phyloP scores from a whole-genome alignment of 2,113 vertebrate genomes.

The Rhinopomastus cyanomelas region DNA sequence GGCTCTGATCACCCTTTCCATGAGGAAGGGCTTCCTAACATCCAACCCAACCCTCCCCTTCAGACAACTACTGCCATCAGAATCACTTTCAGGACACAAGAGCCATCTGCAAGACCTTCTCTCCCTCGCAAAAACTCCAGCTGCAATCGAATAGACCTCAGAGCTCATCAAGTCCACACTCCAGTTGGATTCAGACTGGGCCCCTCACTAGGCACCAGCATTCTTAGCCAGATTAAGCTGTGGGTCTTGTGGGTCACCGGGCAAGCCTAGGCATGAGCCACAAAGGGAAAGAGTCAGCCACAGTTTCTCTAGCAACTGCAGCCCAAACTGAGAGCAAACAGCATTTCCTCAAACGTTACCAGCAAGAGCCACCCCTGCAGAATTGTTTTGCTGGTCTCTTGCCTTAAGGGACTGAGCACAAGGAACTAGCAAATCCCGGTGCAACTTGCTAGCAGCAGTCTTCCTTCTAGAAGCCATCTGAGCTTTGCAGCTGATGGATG shows the following conservation, averaged over 20 bases:
- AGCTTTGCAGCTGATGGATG: background rate
- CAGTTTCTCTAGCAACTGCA: conserved; percentile 83
- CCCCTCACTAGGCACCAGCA: conserved; percentile 50
- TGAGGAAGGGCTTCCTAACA: no score
- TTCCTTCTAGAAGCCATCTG: background rate
- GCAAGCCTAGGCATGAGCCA: conserved; percentile 81
- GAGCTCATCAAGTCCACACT: background rate
- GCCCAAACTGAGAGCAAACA: conserved; percentile 60
- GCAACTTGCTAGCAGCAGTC: background rate
- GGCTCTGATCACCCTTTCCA: no score
- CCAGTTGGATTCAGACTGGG: background rate
- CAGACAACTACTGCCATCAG: no score
- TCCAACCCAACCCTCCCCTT: no score
- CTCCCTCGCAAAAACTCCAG: no score
- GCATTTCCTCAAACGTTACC: background rate
- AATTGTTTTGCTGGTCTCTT: background rate
- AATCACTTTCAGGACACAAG: no score
- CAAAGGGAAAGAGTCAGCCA: conserved; percentile 21
- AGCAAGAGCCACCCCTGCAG: conserved; percentile 1
- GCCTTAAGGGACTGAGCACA: background rate
- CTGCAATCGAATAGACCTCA: no score
- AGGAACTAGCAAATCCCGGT: background rate
- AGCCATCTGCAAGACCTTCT: no score
- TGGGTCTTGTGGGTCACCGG: conserved; percentile 69
- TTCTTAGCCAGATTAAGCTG: conserved; percentile 77